A percentile compares a stretch with the other conserved stretches of the same genome.
Conservation (phyloP, 2,113 vertebrate genomes). For the Bufo gargarizans region DNA sequence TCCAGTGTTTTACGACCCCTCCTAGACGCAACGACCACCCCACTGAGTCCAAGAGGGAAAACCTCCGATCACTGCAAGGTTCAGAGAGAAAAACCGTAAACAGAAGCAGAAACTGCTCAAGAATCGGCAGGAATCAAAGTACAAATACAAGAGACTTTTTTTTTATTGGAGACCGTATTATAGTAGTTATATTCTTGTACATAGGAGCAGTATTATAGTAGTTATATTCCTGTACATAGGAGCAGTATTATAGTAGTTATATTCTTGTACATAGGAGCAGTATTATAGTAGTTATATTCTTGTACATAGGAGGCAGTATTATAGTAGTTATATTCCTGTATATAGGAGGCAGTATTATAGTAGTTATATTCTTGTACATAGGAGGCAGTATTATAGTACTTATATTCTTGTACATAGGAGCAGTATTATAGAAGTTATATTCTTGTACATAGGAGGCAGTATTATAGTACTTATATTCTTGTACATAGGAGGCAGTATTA, state of each 20-base stretch:
- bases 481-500: neutral
- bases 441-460: neutral
- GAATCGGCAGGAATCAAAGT: too few species aligned
- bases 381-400: neutral
- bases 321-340: neutral
- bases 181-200: neutral
- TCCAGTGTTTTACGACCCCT: neutral
- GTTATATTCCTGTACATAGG: too few species aligned
- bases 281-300: neutral
- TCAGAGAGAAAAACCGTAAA: neutral
- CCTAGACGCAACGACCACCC: neutral
- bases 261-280: neutral
- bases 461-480: neutral
- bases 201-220: constrained; percentile 1
- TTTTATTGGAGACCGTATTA: neutral
- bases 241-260: neutral
- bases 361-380: neutral
- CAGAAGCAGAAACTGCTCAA: too few species aligned
- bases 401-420: neutral
- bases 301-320: neutral
- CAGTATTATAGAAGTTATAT: neutral
- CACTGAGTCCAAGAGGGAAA: neutral
- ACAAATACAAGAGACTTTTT: too few species aligned
- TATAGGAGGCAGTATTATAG: neutral
- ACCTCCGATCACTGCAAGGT: neutral